These are phyloP conservation scores for Fragum whitleyi DNA, from an alignment of 2,888 invertebrate species.

Conservation along the genomic window DNA sequence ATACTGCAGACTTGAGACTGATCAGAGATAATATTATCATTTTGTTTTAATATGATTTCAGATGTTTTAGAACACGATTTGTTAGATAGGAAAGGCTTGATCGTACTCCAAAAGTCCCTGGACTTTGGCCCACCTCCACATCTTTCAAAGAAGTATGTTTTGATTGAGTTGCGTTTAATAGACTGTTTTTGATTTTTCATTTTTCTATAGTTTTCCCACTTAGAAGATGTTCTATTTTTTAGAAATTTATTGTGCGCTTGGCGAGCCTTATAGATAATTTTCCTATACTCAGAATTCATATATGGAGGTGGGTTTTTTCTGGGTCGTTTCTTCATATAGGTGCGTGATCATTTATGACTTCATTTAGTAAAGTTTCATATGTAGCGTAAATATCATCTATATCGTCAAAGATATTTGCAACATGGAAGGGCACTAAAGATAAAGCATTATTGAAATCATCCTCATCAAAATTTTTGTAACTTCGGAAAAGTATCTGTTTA, in stretches of 20 bases:
- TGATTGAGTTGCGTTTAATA: neutral
- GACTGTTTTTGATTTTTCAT: too few species aligned
- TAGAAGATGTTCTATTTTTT: neutral
- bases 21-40: too few species aligned
- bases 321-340: too few species aligned
- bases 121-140: slow-evolving; percentile 6
- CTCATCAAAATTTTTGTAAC: neutral
- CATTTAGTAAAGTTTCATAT: too few species aligned
- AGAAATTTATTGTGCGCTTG: neutral
- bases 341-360: too few species aligned
- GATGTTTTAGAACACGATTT: too few species aligned
- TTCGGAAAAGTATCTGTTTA: neutral
- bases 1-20: too few species aligned
- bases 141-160: neutral
- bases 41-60: too few species aligned
- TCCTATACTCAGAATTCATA: neutral
- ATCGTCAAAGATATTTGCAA: neutral
- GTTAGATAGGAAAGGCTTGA: neutral
- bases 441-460: neutral
- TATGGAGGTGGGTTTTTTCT: neutral
- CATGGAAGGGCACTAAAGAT: neutral
- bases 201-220: neutral
- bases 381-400: too few species aligned
- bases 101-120: neutral
- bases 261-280: neutral